These are phyloP conservation scores for Caenorhabditis briggsae DNA, from an alignment of 1,140 invertebrate genomes.

Conservation along the genomic window DNA sequence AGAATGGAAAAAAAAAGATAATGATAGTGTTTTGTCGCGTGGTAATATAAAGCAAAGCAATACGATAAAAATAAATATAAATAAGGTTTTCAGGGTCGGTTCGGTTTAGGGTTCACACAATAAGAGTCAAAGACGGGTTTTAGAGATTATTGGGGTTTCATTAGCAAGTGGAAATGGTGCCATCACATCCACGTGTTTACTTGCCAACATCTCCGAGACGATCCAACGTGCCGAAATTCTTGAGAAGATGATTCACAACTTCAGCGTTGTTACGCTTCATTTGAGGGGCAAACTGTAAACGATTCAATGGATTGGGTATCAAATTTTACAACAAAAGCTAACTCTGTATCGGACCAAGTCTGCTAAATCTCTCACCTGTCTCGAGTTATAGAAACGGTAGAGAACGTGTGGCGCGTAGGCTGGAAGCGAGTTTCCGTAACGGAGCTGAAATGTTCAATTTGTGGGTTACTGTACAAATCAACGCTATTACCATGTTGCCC, in stretches of 20 bases:
- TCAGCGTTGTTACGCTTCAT: conserved; percentile 67
- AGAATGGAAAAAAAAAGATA: conserved; percentile 36
- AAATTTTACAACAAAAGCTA: too few relatives aligned
- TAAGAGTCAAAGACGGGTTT: neutral
- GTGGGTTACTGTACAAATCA: too few relatives aligned
- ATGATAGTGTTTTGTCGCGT: neutral
- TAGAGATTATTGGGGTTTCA: neutral
- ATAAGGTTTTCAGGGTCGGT: neutral
- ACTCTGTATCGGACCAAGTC: too few relatives aligned
- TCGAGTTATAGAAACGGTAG: conserved; percentile 38
- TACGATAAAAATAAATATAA: neutral
- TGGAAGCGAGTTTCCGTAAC: conserved; percentile 34
- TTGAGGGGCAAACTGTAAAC: conserved; percentile 25
- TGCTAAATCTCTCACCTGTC: conserved; percentile 7
- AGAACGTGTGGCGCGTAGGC: conserved; percentile 40
- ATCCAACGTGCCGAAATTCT: conserved; percentile 65
- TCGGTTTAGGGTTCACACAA: neutral
- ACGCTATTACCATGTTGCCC: conserved; percentile 18
- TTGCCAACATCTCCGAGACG: conserved; percentile 69
- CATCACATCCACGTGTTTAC: conserved; percentile 51
- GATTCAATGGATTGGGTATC: neutral
- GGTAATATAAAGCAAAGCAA: too few relatives aligned
- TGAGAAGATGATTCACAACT: conserved; percentile 68
- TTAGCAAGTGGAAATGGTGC: neutral
- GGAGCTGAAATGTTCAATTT: neutral